Conservation (phyloP, 2,797 vertebrate genomes). For the Manis javanica region DNA sequence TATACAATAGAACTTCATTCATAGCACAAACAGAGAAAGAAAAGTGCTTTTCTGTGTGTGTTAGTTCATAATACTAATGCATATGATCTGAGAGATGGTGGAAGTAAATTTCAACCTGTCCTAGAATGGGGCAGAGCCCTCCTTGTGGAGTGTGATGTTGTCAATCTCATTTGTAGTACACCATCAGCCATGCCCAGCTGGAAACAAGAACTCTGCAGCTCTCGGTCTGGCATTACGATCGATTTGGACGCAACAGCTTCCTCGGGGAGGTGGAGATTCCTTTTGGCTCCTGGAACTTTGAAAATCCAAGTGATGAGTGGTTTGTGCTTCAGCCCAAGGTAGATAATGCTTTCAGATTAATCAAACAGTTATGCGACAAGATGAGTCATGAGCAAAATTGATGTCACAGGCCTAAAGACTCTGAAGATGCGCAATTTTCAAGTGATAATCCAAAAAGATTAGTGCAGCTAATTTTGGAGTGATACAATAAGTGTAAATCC, state of each 20-base stretch:
- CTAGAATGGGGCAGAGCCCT: not conserved
- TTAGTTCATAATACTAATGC: conserved; percentile 12
- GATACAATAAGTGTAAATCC: not conserved
- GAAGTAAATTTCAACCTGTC: conserved; percentile 7
- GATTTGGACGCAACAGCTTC: conserved; percentile 97
- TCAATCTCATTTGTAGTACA: conserved; percentile 89
- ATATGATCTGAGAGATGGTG: conserved; percentile 2
- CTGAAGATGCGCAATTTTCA: not conserved
- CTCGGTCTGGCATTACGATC: conserved; percentile 98
- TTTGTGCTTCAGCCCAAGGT: conserved; percentile 96
- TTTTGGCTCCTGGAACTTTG: conserved; percentile 97
- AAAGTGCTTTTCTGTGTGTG: not conserved
- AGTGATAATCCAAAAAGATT: not conserved
- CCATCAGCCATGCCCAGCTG: conserved; percentile 97
- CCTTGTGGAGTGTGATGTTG: not conserved
- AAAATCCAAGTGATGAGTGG: conserved; percentile 94
- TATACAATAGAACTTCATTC: not conserved
- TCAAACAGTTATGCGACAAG: not conserved
- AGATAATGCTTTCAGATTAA: conserved; percentile 68
- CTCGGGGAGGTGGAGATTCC: conserved; percentile 97
- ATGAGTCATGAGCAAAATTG: conserved; percentile 6
- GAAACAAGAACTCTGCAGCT: conserved; percentile 96
- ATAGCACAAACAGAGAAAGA: conserved; percentile 15
- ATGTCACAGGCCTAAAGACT: not conserved
- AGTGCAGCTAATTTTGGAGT: conserved; percentile 23